Conservation (phyloP, 2,888 invertebrate species). For the Drosophila atripex region DNA sequence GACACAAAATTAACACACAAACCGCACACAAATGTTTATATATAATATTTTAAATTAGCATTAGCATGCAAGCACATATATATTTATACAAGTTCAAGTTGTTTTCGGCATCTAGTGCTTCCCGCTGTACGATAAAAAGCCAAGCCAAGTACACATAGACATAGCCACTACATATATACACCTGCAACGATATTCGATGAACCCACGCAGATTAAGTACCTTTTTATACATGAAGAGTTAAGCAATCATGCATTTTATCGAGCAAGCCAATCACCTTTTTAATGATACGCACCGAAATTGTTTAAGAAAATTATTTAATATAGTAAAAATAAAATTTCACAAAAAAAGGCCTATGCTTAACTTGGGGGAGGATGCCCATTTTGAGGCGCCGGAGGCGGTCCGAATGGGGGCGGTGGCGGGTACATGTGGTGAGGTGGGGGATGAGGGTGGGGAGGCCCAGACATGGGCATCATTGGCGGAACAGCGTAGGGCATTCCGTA, state of each 20-base stretch:
- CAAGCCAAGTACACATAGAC: constrained; percentile 26
- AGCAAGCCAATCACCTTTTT: constrained; percentile 39
- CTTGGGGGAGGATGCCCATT: constrained; percentile 5
- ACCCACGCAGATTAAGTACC: constrained; percentile 71
- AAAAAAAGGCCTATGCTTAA: constrained; percentile 1
- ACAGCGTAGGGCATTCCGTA: constrained; percentile 56
- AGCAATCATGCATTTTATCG: constrained; percentile 51
- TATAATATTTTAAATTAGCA: constrained; percentile 32
- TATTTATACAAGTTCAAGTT: constrained; percentile 40
- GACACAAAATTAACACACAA: constrained; percentile 8
- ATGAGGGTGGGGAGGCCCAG: constrained; percentile 21
- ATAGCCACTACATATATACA: constrained; percentile 40
- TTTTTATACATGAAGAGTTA: constrained; percentile 64
- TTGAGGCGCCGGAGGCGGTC: constrained; percentile 10
- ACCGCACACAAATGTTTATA: constrained; percentile 17
- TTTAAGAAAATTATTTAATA: constrained; percentile 38
- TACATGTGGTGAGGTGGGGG: constrained; percentile 12
- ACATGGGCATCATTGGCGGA: constrained; percentile 43
- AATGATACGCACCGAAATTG: constrained; percentile 39
- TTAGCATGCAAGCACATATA: constrained; percentile 25
- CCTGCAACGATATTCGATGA: constrained; percentile 49
- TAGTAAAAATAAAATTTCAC: constrained; percentile 23
- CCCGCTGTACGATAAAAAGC: constrained; percentile 42
- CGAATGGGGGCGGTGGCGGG: constrained; percentile 6
- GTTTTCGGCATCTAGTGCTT: constrained; percentile 35